Evolutionary conservation across 2,113 vertebrate genomes (phyloP), one percentile per base, ranked within the genome.

Genomic region (Aramus guarauna): DNA sequence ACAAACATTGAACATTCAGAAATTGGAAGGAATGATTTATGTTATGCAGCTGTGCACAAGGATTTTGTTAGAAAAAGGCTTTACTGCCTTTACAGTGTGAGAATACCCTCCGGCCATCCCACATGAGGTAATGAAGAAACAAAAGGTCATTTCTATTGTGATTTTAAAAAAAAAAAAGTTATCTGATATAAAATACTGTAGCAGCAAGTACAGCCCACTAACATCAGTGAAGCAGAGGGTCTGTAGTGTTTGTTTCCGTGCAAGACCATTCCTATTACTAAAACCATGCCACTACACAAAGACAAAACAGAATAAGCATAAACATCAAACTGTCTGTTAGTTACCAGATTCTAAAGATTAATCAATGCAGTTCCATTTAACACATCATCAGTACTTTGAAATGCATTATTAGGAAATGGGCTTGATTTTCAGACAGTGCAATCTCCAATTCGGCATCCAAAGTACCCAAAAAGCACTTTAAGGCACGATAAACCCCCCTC

Each of bases 61-160:
- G 83, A 77, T 95, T 98, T 95, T 83, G 90, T 91, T 94, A 95
- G 90, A 62, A 97, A 96, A 97, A 96, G 96, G 81, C 76, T 97
- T 97, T 97, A 92, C 66, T 96, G 95, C 88, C 78, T 94, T 96
- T 92, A 91, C 90, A 94, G 67, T 86, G 72, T 78, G 77, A 93
- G 79, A 82, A 91, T 64, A 95, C 78, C 94, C 90, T 91, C 53
- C 4, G 5, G 96, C 92, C 77, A 89, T 81, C 78, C 59, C 55
- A 77, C 39, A 64, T 9, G 19, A 89, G 34, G 48, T 34, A 94
- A 45, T 85, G 64, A 94, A 94, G 92, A 97, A 96, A 96, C 90
- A 95, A 96, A 97, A 95, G 90, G 91, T 96, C 84, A 93, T 13
- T 96, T 90, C 85, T 92, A 86, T 43, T 89, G 85, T 72, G 86